Base-by-base conservation (phyloP, 2,797 vertebrate genomes). In the Anguilla obscura region DNA sequence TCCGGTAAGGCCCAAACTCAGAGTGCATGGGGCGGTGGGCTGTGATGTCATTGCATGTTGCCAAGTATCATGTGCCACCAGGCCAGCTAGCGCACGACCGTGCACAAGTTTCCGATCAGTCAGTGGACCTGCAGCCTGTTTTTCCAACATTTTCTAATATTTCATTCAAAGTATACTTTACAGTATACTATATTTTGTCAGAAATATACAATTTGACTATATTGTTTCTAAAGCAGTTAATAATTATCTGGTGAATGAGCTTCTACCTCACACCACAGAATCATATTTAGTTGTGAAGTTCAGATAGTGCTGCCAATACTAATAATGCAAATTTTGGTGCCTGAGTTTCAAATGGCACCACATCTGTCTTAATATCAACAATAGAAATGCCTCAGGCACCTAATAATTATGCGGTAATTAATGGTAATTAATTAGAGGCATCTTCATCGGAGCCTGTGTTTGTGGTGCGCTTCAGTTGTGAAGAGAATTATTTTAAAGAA, bases 1-100 rank as follows among this genome's bases (percentile, higher is more conserved):
- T 88, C 96, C 97, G 86, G 98, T 99, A 92, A 96, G 94, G 93
- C 63, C 18, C 10, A 7, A 14, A 18, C 54, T 6, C 80, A 54
- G 40, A 45, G 30, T 10, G 18, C 80, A 27, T 82, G 18, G 16
- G 76, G 5, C 6, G 7, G 36, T 18, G 3, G 12, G 40, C 76
- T 4, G 36, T 27, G 16, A 40, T 40, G 74, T 18, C 33, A 36
- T 40, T 3, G 5, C 9, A 16, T 40, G 33, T 33, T 76, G 27
- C 27, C n/a, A 27, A 71, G 3, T 24, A 6, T 5, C 21, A 12
- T 36, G 27, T 74, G 30, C 30, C 33, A 16, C 30, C 71, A 33
- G 27, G 66, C 24, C 8, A 9, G 66, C 66, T 71, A 7, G n/a
- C 27, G 1, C 66, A 71, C 6, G 3, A 30, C 18, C 48, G 1